Evolutionary conservation across 2,797 vertebrate genomes (phyloP).

Genomic region (Nyctalus aviator): DNA sequence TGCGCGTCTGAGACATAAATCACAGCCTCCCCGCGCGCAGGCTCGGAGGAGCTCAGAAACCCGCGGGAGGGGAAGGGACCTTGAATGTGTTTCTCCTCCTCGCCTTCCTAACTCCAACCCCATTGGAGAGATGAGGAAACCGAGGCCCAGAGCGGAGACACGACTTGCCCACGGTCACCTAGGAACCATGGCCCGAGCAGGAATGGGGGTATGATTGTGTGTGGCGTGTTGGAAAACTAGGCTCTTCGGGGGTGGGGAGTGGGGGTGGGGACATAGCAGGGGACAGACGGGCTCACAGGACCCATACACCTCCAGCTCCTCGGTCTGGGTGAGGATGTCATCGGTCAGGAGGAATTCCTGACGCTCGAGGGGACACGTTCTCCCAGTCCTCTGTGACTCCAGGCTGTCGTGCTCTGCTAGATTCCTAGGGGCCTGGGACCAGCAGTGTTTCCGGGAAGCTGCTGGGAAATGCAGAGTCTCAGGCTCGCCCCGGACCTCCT

Average conservation of each 20-base stretch:
- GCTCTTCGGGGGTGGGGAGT: background rate
- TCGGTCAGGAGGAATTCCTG: background rate
- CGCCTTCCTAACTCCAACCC: background rate
- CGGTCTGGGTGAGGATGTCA: accelerated
- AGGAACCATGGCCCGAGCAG: background rate
- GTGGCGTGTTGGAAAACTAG: background rate
- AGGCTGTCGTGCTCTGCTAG: background rate
- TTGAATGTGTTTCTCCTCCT: background rate
- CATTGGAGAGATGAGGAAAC: background rate
- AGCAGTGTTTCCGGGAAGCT: background rate
- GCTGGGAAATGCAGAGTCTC: background rate
- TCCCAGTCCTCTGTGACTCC: background rate
- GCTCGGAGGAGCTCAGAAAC: background rate
- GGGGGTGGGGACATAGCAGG: no score
- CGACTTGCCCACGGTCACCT: background rate
- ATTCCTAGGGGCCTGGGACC: accelerated
- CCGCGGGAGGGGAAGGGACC: background rate
- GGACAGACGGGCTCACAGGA: background rate
- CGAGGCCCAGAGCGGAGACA: background rate
- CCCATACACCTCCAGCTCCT: background rate
- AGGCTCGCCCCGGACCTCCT: background rate
- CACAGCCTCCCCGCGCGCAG: background rate
- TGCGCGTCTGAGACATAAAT: background rate
- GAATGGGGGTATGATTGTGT: accelerated
- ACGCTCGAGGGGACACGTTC: background rate